Percentiles rank a stretch among this genome's conserved stretches.
Evolutionary conservation across 1,140 invertebrate genomes (phyloP).

Genomic region (Zelostemma sp.): DNA sequence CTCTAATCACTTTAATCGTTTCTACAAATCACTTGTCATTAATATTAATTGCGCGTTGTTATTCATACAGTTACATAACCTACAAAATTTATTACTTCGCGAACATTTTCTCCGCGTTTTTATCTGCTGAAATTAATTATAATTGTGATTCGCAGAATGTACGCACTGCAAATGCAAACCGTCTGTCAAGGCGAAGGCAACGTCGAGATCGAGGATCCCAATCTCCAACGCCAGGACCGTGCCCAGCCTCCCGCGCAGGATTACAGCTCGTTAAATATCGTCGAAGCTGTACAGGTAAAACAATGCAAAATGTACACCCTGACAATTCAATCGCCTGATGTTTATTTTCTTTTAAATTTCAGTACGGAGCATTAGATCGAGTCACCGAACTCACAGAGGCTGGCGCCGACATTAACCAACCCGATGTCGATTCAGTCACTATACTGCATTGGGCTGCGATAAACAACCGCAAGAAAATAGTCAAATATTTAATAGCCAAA

Average conservation of each 20-base stretch:
- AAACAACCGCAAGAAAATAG: conserved; percentile 95
- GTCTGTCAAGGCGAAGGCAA: conserved; percentile 63
- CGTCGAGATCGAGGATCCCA: conserved; percentile 58
- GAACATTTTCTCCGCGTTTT: too few species aligned
- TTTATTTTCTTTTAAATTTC: conserved; percentile 43
- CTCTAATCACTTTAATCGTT: too few species aligned
- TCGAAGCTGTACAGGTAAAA: conserved; percentile 89
- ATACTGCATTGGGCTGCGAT: conserved; percentile 99
- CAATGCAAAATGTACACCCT: conserved; percentile 10
- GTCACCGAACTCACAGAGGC: conserved; percentile 89
- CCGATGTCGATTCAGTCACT: conserved; percentile 92
- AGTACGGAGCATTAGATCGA: conserved; percentile 89
- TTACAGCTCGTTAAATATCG: conserved; percentile 90
- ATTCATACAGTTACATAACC: too few species aligned
- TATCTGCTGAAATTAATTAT: too few species aligned
- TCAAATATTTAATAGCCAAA: conserved; percentile 88
- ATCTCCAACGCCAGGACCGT: conserved; percentile 64
- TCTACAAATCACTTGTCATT: too few species aligned
- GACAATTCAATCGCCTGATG: neutral
- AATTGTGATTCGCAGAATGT: conserved; percentile 59
- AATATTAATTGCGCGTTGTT: too few species aligned
- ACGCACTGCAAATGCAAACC: conserved; percentile 65
- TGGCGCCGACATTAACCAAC: conserved; percentile 91
- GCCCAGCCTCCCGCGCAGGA: conserved; percentile 72
- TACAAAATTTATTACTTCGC: too few species aligned